phyloP scores from a whole-genome alignment of 2,797 vertebrate genomes.

The Gephyroberyx darwinii region DNA sequence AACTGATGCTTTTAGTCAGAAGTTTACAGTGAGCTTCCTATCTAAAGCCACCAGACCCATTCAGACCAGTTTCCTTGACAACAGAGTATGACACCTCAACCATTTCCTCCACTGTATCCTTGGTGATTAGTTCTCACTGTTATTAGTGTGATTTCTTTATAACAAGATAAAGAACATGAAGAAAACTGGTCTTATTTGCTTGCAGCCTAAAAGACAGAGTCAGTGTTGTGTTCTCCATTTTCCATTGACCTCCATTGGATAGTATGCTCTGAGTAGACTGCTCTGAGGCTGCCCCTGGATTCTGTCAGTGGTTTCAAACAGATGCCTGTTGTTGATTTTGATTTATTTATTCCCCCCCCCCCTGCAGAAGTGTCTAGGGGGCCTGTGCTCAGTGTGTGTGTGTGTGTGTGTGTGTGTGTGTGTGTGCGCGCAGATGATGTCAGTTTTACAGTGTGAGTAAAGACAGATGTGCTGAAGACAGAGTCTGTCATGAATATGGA shows the following conservation, averaged over 20 bases:
- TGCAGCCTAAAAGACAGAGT: slow-evolving; percentile 29
- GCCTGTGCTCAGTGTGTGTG: slow-evolving; percentile 30
- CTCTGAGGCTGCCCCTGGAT: slow-evolving; percentile 56
- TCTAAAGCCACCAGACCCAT: slow-evolving; percentile 43
- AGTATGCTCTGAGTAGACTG: slow-evolving; percentile 20
- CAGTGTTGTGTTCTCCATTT: slow-evolving; percentile 27
- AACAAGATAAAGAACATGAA: slow-evolving; percentile 31
- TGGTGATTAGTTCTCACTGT: slow-evolving; percentile 57
- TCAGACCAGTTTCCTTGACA: slow-evolving; percentile 75
- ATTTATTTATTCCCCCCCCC: slow-evolving; percentile 67
- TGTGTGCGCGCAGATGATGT: slow-evolving; percentile 70
- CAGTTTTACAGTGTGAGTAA: slow-evolving; percentile 68
- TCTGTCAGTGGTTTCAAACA: slow-evolving; percentile 65
- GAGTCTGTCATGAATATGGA: slow-evolving; percentile 53
- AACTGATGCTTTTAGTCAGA: slow-evolving; percentile 41
- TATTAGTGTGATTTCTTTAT: slow-evolving; percentile 60
- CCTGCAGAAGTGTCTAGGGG: slow-evolving; percentile 42
- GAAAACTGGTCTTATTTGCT: slow-evolving; percentile 34
- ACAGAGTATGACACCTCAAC: slow-evolving; percentile 65
- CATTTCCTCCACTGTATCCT: slow-evolving; percentile 60
- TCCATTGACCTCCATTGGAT: slow-evolving; percentile 46
- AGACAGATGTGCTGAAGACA: slow-evolving; percentile 75
- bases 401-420: slow-evolving; percentile 22
- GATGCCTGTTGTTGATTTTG: slow-evolving; percentile 70
- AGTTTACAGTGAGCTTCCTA: slow-evolving; percentile 36